A percentile compares a stretch with the other conserved stretches of the same genome.
Evolutionary conservation across 2,797 vertebrate genomes (phyloP).

Genomic region (Coreius guichenoti): DNA sequence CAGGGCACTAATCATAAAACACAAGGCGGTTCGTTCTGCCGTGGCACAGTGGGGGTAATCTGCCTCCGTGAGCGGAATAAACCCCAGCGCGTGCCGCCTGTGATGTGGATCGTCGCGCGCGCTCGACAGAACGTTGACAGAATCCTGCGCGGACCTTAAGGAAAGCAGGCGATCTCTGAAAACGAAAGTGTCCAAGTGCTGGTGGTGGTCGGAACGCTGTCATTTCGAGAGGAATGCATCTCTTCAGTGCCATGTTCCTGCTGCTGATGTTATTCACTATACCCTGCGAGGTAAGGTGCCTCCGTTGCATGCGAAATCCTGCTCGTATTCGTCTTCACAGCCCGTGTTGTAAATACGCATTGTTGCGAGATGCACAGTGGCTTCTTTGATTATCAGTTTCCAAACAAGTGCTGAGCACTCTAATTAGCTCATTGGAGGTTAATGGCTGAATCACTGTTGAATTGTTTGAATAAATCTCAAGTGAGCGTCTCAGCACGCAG

Average conservation of each 20-base stretch:
- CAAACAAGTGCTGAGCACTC: neutral
- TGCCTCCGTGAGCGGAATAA: constrained; percentile 67
- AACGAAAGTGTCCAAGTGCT: constrained; percentile 54
- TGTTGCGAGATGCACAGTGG: neutral
- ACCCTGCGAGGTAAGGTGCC: constrained; percentile 77
- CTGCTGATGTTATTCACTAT: constrained; percentile 81
- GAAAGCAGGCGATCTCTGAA: constrained; percentile 68
- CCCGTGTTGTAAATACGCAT: constrained; percentile 30
- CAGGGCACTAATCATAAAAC: constrained; percentile 47
- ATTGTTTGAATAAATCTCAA: neutral
- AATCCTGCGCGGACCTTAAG: constrained; percentile 71
- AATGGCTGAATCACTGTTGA: constrained; percentile 28
- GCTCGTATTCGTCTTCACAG: neutral
- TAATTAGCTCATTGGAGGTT: constrained; percentile 25
- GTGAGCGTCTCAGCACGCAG: neutral
- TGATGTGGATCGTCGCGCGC: constrained; percentile 80
- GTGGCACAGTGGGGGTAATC: constrained; percentile 67
- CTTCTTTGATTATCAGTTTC: constrained; percentile 21
- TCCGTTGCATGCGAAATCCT: constrained; percentile 18
- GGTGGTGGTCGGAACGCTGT: constrained; percentile 71
- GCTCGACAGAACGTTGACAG: constrained; percentile 72
- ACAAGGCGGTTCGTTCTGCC: constrained; percentile 58
- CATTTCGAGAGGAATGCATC: constrained; percentile 81
- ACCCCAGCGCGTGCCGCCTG: constrained; percentile 62
- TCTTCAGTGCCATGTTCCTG: constrained; percentile 85